Evolutionary conservation across 2,113 vertebrate species (phyloP).

Genomic region (Dunckerocampus dactyliophorus): DNA sequence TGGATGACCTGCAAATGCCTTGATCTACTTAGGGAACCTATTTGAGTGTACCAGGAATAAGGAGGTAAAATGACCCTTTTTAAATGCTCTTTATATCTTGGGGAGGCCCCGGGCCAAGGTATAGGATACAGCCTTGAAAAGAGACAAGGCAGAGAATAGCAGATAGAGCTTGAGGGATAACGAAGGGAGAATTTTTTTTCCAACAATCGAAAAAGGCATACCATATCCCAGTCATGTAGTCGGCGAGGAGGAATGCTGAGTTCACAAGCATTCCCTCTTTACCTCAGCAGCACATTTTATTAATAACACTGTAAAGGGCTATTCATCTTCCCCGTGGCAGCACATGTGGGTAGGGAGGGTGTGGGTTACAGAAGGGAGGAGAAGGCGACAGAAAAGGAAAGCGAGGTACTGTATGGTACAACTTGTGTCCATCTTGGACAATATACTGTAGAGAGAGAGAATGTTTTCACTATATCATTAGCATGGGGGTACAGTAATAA

Average conservation of each 20-base stretch:
- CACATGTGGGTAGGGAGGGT: conserved; percentile 34
- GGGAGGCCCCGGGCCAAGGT: conserved; percentile 9
- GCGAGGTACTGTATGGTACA: conserved; percentile 20
- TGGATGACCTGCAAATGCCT: conserved; percentile 65
- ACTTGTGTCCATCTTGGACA: conserved; percentile 51
- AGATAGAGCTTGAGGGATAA: conserved; percentile 41
- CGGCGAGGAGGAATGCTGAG: conserved; percentile 72
- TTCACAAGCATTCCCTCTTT: conserved; percentile 65
- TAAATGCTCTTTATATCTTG: conserved; percentile 52
- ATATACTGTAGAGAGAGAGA: conserved; percentile 46
- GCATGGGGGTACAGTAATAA: too few relatives aligned
- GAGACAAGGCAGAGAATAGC: conserved; percentile 29
- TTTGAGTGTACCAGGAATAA: conserved; percentile 53
- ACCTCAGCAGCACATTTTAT: conserved; percentile 69
- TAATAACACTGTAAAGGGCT: conserved; percentile 66
- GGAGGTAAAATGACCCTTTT: conserved; percentile 45
- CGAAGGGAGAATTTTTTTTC: conserved; percentile 20
- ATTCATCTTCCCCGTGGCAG: conserved; percentile 66
- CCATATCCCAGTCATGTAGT: conserved; percentile 59
- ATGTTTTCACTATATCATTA: neutral
- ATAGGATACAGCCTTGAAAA: conserved; percentile 19
- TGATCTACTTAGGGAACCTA: conserved; percentile 57
- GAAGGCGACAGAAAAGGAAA: conserved; percentile 24
- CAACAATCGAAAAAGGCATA: conserved; percentile 37
- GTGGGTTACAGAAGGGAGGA: conserved; percentile 35